phyloP scores from a whole-genome alignment of 2,888 invertebrate genomes.

The Drosophila lacicola region DNA sequence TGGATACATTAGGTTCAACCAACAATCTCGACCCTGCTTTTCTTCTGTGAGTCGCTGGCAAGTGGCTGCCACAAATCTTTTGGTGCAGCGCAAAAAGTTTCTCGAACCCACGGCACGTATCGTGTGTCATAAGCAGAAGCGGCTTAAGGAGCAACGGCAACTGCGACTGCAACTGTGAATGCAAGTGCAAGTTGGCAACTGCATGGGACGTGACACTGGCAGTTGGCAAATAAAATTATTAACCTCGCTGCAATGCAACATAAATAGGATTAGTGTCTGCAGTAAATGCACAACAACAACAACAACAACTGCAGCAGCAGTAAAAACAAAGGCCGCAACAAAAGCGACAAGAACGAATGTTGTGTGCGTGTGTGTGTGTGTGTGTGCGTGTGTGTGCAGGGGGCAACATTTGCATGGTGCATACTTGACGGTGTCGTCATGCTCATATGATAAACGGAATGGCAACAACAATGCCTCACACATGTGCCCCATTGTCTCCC shows the following conservation, averaged over 20 bases:
- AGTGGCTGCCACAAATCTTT: conserved; percentile 43
- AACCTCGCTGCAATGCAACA: conserved; percentile 79
- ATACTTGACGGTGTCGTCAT: conserved; percentile 69
- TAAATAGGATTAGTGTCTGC: conserved; percentile 81
- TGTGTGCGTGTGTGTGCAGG: no score
- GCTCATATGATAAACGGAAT: conserved; percentile 71
- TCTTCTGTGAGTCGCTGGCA: conserved; percentile 8
- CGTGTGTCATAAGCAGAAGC: conserved; percentile 77
- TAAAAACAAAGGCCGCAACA: conserved; percentile 41
- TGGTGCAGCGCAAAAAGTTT: conserved; percentile 55
- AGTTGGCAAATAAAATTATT: conserved; percentile 77
- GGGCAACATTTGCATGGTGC: conserved; percentile 70
- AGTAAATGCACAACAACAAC: conserved; percentile 57
- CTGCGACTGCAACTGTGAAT: conserved; percentile 19
- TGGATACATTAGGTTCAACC: conserved; percentile 56
- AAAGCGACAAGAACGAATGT: conserved; percentile 12
- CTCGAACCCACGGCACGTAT: conserved; percentile 69
- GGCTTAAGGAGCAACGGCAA: conserved; percentile 54
- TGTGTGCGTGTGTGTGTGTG: no score
- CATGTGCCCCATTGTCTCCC: conserved; percentile 50
- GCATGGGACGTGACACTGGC: conserved; percentile 62
- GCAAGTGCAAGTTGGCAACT: conserved; percentile 37
- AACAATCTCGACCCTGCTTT: neutral
- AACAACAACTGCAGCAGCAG: conserved; percentile 20
- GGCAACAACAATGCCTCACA: conserved; percentile 64